phyloP scores from a whole-genome alignment of 2,888 invertebrate species.

The Argyra leucocephala region DNA sequence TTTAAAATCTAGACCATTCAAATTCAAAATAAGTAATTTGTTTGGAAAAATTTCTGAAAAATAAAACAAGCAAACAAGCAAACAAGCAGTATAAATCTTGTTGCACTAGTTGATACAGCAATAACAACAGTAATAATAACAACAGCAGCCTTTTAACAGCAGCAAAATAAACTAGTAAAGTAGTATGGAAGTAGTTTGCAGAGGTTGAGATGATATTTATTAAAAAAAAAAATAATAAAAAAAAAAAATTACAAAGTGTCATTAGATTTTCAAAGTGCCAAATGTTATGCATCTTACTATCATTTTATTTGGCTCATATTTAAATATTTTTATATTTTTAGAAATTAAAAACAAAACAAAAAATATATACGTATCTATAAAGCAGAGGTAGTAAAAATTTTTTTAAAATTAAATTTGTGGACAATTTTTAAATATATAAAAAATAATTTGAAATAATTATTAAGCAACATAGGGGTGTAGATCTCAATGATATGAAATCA shows the following conservation, averaged over 20 bases:
- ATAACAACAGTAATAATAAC: too few relatives aligned
- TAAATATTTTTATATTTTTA: too few relatives aligned
- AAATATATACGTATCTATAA: too few relatives aligned
- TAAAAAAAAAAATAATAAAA: not conserved
- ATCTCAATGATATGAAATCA: too few relatives aligned
- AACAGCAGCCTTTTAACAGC: too few relatives aligned
- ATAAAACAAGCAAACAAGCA: not conserved
- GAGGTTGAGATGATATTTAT: not conserved
- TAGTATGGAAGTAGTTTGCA: not conserved
- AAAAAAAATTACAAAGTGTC: not conserved
- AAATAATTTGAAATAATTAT: too few relatives aligned
- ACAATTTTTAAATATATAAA: too few relatives aligned
- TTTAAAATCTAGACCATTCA: not conserved
- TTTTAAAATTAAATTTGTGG: too few relatives aligned
- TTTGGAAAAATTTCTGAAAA: not conserved
- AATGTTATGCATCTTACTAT: not conserved
- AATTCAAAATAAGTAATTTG: not conserved
- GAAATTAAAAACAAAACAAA: too few relatives aligned
- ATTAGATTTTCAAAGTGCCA: slow-evolving; percentile 1
- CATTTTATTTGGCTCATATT: not conserved
- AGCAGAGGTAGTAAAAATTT: too few relatives aligned
- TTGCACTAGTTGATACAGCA: not conserved
- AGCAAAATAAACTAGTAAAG: too few relatives aligned
- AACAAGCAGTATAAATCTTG: not conserved
- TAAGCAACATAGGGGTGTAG: too few relatives aligned